Evolutionary conservation across 2,113 vertebrate species (phyloP).

Genomic region (Ptychochromis oligacanthus): DNA sequence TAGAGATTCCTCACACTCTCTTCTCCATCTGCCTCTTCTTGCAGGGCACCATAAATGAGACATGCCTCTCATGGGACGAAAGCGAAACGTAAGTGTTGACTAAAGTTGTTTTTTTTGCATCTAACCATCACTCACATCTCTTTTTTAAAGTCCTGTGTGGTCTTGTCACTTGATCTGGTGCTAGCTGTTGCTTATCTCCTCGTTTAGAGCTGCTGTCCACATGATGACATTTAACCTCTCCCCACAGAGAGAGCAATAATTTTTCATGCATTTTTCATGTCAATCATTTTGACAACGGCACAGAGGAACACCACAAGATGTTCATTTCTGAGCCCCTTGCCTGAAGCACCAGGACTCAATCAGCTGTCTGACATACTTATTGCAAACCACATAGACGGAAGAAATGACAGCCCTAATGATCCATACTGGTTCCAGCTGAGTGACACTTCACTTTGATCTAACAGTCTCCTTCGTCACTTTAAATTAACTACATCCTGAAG

Average conservation of each 20-base stretch:
- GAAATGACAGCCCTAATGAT: slow-evolving; percentile 22
- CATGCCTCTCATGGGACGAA: slow-evolving; percentile 96
- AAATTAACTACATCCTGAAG: background rate
- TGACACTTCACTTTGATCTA: slow-evolving; percentile 34
- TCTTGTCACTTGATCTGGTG: slow-evolving; percentile 30
- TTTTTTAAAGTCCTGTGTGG: background rate
- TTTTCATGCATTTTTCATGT: slow-evolving; percentile 27
- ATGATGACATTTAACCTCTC: slow-evolving; percentile 11
- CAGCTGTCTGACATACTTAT: slow-evolving; percentile 38
- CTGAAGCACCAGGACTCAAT: slow-evolving; percentile 1
- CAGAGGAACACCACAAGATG: slow-evolving; percentile 14
- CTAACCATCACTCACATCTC: slow-evolving; percentile 2
- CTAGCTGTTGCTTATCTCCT: slow-evolving; percentile 18
- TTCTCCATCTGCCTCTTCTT: slow-evolving; percentile 50
- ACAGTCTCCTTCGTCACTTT: background rate
- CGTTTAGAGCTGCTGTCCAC: background rate
- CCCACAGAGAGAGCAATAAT: slow-evolving; percentile 6
- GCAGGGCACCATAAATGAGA: slow-evolving; percentile 96
- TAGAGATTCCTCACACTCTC: slow-evolving; percentile 46
- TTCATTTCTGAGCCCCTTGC: background rate
- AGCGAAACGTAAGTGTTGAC: slow-evolving; percentile 87
- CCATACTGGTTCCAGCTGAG: background rate
- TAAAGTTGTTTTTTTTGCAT: slow-evolving; percentile 18
- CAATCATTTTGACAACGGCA: slow-evolving; percentile 21
- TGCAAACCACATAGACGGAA: slow-evolving; percentile 9